Conservation (phyloP, 2,888 invertebrate genomes). For the Tolmerus cingulatus region DNA sequence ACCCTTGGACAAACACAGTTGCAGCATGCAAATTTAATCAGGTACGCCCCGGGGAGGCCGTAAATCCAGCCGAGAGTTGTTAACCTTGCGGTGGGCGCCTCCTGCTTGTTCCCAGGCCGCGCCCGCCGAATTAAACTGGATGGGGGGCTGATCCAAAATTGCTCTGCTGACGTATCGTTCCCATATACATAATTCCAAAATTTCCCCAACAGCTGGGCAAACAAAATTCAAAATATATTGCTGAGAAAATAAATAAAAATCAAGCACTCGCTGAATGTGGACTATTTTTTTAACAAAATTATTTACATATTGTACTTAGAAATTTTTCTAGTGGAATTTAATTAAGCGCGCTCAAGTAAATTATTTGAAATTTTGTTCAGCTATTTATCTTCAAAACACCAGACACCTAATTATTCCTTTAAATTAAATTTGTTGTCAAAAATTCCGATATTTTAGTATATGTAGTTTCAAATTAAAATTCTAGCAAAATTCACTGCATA, state of each 20-base stretch:
- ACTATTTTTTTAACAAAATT: neutral
- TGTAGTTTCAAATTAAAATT: no score
- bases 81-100: neutral
- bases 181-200: neutral
- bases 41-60: constrained; percentile 14
- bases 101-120: neutral
- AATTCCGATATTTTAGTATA: no score
- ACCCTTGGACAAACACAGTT: neutral
- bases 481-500: no score
- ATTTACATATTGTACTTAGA: no score
- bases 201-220: neutral
- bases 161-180: neutral
- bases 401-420: no score
- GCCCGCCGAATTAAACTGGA: neutral
- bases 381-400: no score
- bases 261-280: no score
- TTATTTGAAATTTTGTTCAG: no score
- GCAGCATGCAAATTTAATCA: constrained; percentile 31
- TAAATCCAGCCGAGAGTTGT: constrained; percentile 11
- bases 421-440: no score
- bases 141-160: neutral
- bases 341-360: no score
- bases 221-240: neutral
- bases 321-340: no score
- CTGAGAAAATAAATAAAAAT: no score